Conservation (phyloP, 1,140 invertebrate species). For the Ruditapes philippinarum region DNA sequence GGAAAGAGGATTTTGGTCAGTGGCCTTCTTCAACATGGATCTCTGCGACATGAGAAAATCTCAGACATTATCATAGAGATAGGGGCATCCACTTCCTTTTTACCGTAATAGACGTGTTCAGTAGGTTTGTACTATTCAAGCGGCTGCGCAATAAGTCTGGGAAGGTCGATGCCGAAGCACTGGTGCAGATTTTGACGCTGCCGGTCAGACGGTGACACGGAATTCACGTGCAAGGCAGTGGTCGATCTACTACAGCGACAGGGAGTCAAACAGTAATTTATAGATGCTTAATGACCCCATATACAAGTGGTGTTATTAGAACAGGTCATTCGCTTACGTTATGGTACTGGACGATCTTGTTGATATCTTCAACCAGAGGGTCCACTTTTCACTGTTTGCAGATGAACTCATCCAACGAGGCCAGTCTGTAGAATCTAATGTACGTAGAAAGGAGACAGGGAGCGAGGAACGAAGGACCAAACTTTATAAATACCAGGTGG, state of each 20-base stretch:
- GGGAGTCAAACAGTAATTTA: too few relatives aligned
- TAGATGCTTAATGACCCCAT: not conserved
- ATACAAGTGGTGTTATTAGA: not conserved
- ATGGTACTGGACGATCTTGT: not conserved
- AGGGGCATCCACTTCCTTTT: not conserved
- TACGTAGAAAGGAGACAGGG: not conserved
- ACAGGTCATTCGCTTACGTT: not conserved
- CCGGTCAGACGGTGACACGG: not conserved
- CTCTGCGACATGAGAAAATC: not conserved
- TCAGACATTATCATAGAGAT: not conserved
- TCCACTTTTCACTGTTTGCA: not conserved
- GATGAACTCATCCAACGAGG: not conserved
- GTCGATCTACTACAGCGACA: too few relatives aligned
- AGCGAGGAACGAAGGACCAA: not conserved
- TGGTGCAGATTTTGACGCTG: not conserved
- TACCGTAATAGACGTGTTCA: not conserved
- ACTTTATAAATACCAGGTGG: not conserved
- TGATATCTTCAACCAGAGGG: not conserved
- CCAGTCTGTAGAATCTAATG: not conserved
- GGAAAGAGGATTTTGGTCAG: not conserved
- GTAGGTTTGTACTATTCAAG: too few relatives aligned
- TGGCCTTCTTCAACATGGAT: not conserved
- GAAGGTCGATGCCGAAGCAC: not conserved
- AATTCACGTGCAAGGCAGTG: too few relatives aligned
- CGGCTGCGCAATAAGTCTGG: not conserved